Percentiles rank a stretch among this genome's conserved stretches.
Evolutionary conservation across 1,140 invertebrate genomes (phyloP).

Genomic region (Mesaphorura yosii): DNA sequence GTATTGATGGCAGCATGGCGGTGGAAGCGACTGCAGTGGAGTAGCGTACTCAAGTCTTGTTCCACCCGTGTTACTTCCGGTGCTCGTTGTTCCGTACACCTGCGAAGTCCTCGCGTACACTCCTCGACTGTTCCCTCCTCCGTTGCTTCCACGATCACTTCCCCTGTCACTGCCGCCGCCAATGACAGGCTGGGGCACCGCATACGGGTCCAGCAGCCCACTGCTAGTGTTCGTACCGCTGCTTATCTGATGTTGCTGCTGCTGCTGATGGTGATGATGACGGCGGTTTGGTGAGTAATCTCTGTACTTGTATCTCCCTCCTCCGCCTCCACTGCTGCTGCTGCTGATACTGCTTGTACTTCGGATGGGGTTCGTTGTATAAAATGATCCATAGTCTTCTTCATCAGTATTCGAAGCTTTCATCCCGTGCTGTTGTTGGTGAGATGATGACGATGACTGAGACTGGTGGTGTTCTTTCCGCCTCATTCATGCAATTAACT

Average conservation of each 20-base stretch:
- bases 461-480: no score
- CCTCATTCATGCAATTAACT: no score
- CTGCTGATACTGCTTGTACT: constrained; percentile 7
- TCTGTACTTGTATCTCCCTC: constrained; percentile 22
- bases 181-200: constrained; percentile 8
- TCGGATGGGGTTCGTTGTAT: constrained; percentile 7
- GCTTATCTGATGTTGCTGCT: background rate
- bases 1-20: constrained; percentile 31
- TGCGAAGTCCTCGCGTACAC: no score
- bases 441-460: no score
- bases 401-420: no score
- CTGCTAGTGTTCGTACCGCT: background rate
- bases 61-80: constrained; percentile 18
- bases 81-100: constrained; percentile 15
- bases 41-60: constrained; percentile 25
- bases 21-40: no score
- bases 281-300: constrained; percentile 29
- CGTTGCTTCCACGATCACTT: no score
- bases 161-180: no score
- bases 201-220: constrained; percentile 12
- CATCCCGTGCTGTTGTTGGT: no score
- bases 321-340: background rate
- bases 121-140: no score
- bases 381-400: constrained; percentile 30
- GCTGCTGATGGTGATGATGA: constrained; percentile 10